A percentile compares a stretch with the other conserved stretches of the same genome.
These are phyloP conservation scores for Halichoerus grypus DNA, from an alignment of 2,113 vertebrate genomes.

Conservation along the genomic window DNA sequence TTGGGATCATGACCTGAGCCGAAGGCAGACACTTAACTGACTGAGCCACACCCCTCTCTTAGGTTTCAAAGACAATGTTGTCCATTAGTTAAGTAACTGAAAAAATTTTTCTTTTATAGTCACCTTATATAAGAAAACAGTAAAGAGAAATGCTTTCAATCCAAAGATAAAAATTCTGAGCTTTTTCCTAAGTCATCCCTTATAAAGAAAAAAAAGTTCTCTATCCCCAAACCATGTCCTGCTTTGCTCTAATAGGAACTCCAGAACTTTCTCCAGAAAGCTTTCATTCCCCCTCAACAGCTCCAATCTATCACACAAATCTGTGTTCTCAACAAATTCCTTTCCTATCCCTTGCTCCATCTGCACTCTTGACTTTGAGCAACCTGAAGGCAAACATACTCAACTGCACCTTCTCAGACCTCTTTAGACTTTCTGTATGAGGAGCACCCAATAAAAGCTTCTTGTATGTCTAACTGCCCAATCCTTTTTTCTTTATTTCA, in stretches of 20 bases:
- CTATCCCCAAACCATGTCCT: conserved; percentile 19
- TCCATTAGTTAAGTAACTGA: background rate
- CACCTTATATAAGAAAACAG: background rate
- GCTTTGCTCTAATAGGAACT: conserved; percentile 36
- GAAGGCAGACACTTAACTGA: background rate
- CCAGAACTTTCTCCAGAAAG: background rate
- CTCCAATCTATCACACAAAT: background rate
- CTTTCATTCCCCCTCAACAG: background rate
- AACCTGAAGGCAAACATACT: background rate
- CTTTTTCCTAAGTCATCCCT: background rate
- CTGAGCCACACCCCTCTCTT: background rate
- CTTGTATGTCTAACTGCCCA: background rate
- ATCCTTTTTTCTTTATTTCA: background rate
- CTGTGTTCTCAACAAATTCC: background rate
- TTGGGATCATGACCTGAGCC: background rate
- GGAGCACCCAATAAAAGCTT: background rate
- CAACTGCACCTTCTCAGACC: background rate
- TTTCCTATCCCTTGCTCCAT: background rate
- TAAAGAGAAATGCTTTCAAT: conserved; percentile 14
- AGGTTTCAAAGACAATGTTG: background rate
- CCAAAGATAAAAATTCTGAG: background rate
- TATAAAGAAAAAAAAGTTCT: background rate
- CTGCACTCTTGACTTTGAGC: background rate
- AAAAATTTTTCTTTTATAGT: background rate
- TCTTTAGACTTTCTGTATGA: background rate